These are phyloP conservation scores for Pseudomyrmex dendroicus DNA, from an alignment of 1,140 invertebrate genomes.

Conservation along the genomic window DNA sequence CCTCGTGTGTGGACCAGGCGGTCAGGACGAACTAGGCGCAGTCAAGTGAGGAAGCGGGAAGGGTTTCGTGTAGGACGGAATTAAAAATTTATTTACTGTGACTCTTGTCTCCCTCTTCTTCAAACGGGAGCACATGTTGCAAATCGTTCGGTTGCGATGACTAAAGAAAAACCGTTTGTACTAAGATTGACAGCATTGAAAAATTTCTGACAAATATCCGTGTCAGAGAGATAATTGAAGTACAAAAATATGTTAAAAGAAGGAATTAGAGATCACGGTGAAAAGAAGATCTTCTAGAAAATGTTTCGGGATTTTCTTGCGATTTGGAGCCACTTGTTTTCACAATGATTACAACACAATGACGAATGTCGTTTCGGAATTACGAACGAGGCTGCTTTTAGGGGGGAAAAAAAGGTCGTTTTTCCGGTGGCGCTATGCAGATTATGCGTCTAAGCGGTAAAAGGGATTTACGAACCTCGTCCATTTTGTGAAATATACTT, in stretches of 20 bases:
- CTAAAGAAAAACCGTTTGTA: neutral
- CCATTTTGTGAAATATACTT: slow-evolving; percentile 62
- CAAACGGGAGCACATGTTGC: slow-evolving; percentile 64
- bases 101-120: neutral
- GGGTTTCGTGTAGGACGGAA: slow-evolving; percentile 67
- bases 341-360: slow-evolving; percentile 24
- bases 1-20: slow-evolving; percentile 8
- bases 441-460: slow-evolving; percentile 53
- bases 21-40: neutral
- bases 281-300: too few species aligned
- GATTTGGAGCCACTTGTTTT: neutral
- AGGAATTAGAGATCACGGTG: too few species aligned
- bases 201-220: too few species aligned
- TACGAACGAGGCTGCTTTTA: neutral
- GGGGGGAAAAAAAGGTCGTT: neutral
- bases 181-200: neutral
- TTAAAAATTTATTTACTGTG: slow-evolving; percentile 82
- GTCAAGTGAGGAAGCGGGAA: slow-evolving; percentile 2
- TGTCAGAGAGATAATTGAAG: neutral
- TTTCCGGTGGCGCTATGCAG: slow-evolving; percentile 1
- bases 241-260: too few species aligned
- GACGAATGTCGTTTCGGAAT: neutral
- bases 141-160: neutral
- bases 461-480: slow-evolving; percentile 37
- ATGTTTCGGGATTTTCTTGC: too few species aligned